These are phyloP conservation scores for Zygothrica quintamaculata DNA, from an alignment of 2,888 invertebrate genomes.

Conservation along the genomic window DNA sequence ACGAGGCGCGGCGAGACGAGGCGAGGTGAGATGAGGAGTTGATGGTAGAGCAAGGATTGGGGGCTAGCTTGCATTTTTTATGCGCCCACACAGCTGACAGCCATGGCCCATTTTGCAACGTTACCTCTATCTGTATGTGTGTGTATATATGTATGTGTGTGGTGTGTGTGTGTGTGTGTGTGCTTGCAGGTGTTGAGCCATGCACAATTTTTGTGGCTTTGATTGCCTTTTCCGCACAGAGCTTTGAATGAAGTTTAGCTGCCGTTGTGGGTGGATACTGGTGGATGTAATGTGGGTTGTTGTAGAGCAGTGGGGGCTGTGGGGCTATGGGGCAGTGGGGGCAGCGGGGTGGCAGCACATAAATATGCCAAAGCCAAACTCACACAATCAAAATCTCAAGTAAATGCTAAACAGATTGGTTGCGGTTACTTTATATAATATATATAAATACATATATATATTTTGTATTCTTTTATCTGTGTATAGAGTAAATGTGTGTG, in stretches of 20 bases:
- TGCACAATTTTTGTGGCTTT: slow-evolving; percentile 76
- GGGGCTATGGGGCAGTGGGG: too few species aligned
- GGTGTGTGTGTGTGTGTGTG: slow-evolving; percentile 8
- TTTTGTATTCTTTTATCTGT: not conserved
- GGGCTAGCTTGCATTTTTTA: slow-evolving; percentile 67
- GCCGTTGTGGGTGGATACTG: too few species aligned
- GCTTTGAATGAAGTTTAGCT: slow-evolving; percentile 77
- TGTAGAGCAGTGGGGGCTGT: too few species aligned
- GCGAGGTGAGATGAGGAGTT: not conserved
- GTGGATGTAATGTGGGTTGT: too few species aligned
- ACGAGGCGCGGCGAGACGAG: too few species aligned
- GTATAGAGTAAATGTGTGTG: not conserved
- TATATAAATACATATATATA: slow-evolving; percentile 1
- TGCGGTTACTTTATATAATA: not conserved
- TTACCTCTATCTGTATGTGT: too few species aligned
- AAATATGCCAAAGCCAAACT: slow-evolving; percentile 63
- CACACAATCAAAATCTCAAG: slow-evolving; percentile 64
- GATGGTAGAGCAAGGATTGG: not conserved
- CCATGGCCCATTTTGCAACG: slow-evolving; percentile 56
- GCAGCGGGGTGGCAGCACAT: slow-evolving; percentile 70
- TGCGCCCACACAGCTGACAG: slow-evolving; percentile 76
- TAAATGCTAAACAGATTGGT: slow-evolving; percentile 63
- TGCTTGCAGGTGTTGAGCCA: slow-evolving; percentile 66
- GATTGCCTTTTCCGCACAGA: slow-evolving; percentile 70
- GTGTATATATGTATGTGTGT: slow-evolving; percentile 1